Evolutionary conservation across 2,797 vertebrate genomes (phyloP), one percentile per base, ranked within the genome.

Genomic region (Gallinago solitaria): DNA sequence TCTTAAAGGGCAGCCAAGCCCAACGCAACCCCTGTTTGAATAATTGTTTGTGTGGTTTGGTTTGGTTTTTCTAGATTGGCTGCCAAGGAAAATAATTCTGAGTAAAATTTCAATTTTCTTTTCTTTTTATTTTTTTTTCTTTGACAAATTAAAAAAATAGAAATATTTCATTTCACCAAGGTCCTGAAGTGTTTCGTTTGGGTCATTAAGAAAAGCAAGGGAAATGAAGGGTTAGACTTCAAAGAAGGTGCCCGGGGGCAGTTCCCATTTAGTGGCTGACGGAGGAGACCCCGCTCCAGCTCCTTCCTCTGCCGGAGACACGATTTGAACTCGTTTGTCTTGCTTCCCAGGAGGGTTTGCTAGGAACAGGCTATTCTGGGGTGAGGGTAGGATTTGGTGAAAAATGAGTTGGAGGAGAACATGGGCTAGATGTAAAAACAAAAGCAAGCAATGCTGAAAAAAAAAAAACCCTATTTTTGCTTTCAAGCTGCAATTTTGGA

Each of bases 171-270:
- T 91, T 95, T 95, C 53, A 69, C 57, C 73, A 37, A 50, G 25
- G 45, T 61, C 79, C 48, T 33, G 28, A 64, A 86, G 60, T 70
- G 50, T 86, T 95, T 95, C 8, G 9, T 93, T 93, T 75, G 16
- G 16, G 76, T 75, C 65, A 43, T 83, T 71, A 81, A 50, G 57
- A 57, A 74, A 81, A 95, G 54, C 45, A 71, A 88, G 59, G 84
- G 83, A 94, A 95, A 73, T 63, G 71, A 92, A 89, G 71, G 68
- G 79, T 77, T 77, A 16, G 85, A 50, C 65, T 93, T 96, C 82
- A 86, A 81, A 90, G 69, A 10, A 75, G 4, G 41, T 43, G 81
- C 89, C 81, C 73, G 71, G 75, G 51, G 71, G 70, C 68, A n/a
- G 13, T 68, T 95, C 47, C 61, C 9, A 0, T 80, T 35, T 10